phyloP scores from a whole-genome alignment of 2,888 invertebrate species.

The Drosophila birchii region DNA sequence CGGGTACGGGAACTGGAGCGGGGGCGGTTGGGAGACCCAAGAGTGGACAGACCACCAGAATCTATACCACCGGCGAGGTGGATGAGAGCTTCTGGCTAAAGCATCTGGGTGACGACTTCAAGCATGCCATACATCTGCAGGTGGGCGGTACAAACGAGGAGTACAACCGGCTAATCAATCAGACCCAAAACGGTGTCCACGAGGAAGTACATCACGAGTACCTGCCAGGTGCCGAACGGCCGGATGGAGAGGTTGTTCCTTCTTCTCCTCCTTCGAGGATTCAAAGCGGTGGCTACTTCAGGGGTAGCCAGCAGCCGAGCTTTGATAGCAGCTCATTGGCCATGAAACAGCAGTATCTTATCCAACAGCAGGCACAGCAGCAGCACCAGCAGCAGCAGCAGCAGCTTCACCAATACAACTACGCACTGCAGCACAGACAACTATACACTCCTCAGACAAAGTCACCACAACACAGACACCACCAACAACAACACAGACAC shows the following conservation, averaged over 20 bases:
- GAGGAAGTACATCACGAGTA: constrained; percentile 71
- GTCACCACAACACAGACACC: constrained; percentile 1
- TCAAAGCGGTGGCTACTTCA: background rate
- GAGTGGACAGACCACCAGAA: constrained; percentile 74
- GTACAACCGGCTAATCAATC: constrained; percentile 66
- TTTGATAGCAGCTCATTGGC: constrained; percentile 45
- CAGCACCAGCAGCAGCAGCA: constrained; percentile 17
- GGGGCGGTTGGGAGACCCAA: constrained; percentile 45
- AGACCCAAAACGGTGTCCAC: constrained; percentile 59
- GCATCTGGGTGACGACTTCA: constrained; percentile 81
- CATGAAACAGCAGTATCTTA: constrained; percentile 48
- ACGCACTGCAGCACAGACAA: constrained; percentile 23
- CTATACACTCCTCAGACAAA: constrained; percentile 6
- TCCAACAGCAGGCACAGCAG: constrained; percentile 30
- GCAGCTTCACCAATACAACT: constrained; percentile 1
- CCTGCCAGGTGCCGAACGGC: constrained; percentile 63
- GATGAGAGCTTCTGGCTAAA: constrained; percentile 80
- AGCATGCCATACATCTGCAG: constrained; percentile 79
- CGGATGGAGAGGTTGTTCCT: constrained; percentile 5
- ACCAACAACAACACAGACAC: constrained; percentile 7
- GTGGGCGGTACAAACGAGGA: constrained; percentile 69
- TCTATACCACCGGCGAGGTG: constrained; percentile 74
- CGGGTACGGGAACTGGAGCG: background rate
- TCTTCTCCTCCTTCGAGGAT: background rate
- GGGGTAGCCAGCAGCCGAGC: background rate